Evolutionary conservation across 1,140 invertebrate species (phyloP), one percentile per base, ranked within the genome.

Genomic region (Drosophila kohkoa): DNA sequence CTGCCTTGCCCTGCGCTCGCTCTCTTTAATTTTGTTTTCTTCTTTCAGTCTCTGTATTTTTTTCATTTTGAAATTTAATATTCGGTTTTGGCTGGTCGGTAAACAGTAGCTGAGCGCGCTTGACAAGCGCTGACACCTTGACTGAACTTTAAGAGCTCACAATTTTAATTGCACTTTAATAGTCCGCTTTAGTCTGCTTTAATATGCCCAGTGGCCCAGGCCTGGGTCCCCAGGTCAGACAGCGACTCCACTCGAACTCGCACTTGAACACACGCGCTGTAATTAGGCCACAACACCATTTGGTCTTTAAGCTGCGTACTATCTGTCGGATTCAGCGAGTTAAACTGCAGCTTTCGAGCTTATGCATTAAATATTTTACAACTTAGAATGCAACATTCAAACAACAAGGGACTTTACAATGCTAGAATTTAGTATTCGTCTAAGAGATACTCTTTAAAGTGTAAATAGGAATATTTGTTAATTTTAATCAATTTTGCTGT

Each of bases 131-230:
- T 88, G 85, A 88, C 85, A 88, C 85, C 85, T 88, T 71, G 78
- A 89, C 69, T 89, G 85, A 89, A 89, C 83, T 89, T 89, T 63
- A 83, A 74, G 75, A 77, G 77, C 73, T 52, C 60, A 65, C 35
- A 68, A 74, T 67, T 89, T 88, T 89, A 88, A 81, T 85, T 89
- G 85, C 85, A 79, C 86, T 89, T 89, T 88, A 88, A 88, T 89
- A 76, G 68, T 64, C 67, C 15, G 35, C 16, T 11, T 20, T 57
- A 51, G 64, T 32, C 70, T 71, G 75, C 82, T 86, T 86, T 86
- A 86, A 86, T 86, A 81, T 86, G 82, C 57, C 75, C 78, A 75
- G 54, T n/a, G 16, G 45, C 43, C 58, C 45, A 32, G 35, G 6
- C 13, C 10, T 5, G 4, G 13, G 20, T 13, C 28, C 35, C 8